Evolutionary conservation across 2,113 vertebrate species (phyloP).

Genomic region (Ellobius talpinus): DNA sequence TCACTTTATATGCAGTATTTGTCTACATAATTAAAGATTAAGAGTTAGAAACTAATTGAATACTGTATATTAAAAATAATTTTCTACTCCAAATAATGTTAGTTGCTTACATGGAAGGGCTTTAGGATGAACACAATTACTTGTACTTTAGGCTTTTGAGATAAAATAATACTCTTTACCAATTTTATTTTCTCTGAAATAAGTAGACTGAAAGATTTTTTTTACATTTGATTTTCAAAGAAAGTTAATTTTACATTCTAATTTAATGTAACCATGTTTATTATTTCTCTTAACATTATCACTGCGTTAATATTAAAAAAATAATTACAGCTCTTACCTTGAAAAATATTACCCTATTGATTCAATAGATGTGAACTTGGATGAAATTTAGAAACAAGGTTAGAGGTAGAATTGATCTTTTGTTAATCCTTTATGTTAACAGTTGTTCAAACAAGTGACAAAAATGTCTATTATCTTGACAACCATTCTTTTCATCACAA

Average conservation of each 20-base stretch:
- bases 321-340: constrained; percentile 30
- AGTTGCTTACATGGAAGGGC: constrained; percentile 16
- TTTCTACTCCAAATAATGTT: neutral
- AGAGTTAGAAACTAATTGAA: neutral
- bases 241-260: neutral
- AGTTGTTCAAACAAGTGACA: neutral
- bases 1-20: constrained; percentile 25
- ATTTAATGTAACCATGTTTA: constrained; percentile 6
- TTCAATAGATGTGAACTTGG: constrained; percentile 52
- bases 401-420: constrained; percentile 4
- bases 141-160: neutral
- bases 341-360: constrained; percentile 29
- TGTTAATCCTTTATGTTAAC: constrained; percentile 56
- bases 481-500: neutral
- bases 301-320: constrained; percentile 41
- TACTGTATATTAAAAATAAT: constrained; percentile 8
- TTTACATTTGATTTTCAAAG: constrained; percentile 34
- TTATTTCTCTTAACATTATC: neutral
- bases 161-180: constrained; percentile 25
- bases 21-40: neutral
- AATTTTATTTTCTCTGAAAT: neutral
- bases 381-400: constrained; percentile 43
- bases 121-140: constrained; percentile 1
- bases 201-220: neutral
- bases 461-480: neutral